Percentiles rank a stretch among this genome's conserved stretches.
Evolutionary conservation across 2,113 vertebrate genomes (phyloP).

Genomic region (Notothenia rossii): DNA sequence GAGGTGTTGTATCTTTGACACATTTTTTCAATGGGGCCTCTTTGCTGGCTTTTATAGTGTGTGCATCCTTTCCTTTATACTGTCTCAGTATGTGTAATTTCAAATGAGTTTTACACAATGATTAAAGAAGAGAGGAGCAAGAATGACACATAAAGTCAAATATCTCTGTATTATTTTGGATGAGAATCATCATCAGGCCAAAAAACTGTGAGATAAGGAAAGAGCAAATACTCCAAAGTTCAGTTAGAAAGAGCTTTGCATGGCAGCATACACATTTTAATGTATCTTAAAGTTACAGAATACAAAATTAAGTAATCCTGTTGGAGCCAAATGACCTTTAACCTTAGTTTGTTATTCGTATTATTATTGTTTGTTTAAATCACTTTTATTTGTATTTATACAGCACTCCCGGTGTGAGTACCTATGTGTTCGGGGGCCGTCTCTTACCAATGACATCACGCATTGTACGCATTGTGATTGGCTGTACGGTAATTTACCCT

Average conservation of each 20-base stretch:
- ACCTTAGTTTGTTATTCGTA: too few relatives aligned
- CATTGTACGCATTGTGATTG: too few relatives aligned
- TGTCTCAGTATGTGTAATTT: neutral
- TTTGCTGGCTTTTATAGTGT: too few relatives aligned
- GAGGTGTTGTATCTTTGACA: neutral
- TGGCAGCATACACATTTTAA: neutral
- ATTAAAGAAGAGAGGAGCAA: slow-evolving; percentile 9
- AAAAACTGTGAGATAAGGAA: neutral
- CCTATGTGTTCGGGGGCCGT: too few relatives aligned
- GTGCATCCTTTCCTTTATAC: too few relatives aligned
- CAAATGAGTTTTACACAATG: neutral
- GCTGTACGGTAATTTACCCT: too few relatives aligned
- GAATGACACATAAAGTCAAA: neutral
- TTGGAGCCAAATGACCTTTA: neutral
- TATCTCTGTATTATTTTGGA: neutral
- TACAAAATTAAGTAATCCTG: neutral
- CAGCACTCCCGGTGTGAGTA: too few relatives aligned
- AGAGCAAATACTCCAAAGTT: neutral
- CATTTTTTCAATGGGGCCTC: too few relatives aligned
- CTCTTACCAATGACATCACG: too few relatives aligned
- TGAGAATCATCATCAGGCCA: neutral
- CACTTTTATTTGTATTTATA: too few relatives aligned
- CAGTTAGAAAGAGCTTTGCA: neutral
- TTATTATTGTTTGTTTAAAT: too few relatives aligned
- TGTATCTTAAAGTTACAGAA: slow-evolving; percentile 4